A percentile compares a stretch with the other conserved stretches of the same genome.
These are phyloP conservation scores for Serinus canaria DNA, from an alignment of 2,113 vertebrate genomes.

Conservation along the genomic window DNA sequence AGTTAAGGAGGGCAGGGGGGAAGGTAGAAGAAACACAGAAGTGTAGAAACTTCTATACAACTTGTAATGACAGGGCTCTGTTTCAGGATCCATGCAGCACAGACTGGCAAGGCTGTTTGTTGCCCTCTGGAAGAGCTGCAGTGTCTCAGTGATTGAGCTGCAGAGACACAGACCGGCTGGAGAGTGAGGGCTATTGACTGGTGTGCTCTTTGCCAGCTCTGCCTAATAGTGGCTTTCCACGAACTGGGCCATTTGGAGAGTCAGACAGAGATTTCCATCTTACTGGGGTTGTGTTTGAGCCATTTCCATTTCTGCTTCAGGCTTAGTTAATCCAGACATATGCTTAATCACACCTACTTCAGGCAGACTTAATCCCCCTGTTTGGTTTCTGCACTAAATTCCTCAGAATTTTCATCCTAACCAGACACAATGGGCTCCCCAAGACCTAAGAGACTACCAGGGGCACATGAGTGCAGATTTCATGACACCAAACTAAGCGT, in stretches of 20 bases:
- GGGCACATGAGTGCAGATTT: neutral
- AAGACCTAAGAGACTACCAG: neutral
- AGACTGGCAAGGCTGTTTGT: neutral
- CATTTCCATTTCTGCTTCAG: neutral
- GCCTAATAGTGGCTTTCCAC: neutral
- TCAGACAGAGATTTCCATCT: neutral
- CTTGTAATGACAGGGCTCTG: neutral
- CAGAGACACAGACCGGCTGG: neutral
- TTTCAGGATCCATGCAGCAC: neutral
- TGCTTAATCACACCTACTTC: neutral
- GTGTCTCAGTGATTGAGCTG: neutral
- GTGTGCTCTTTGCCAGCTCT: neutral
- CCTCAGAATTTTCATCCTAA: neutral
- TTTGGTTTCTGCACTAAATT: neutral
- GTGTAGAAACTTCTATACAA: neutral
- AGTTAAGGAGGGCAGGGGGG: rapidly evolving
- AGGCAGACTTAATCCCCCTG: neutral
- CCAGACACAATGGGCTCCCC: neutral
- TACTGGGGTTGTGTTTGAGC: neutral
- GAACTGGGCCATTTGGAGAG: neutral
- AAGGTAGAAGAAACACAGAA: neutral
- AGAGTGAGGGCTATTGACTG: neutral
- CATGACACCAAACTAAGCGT: neutral
- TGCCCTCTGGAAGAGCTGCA: neutral
- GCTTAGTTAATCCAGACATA: neutral